Evolutionary conservation across 2,113 vertebrate species (phyloP).

Genomic region (Antidorcas marsupialis): DNA sequence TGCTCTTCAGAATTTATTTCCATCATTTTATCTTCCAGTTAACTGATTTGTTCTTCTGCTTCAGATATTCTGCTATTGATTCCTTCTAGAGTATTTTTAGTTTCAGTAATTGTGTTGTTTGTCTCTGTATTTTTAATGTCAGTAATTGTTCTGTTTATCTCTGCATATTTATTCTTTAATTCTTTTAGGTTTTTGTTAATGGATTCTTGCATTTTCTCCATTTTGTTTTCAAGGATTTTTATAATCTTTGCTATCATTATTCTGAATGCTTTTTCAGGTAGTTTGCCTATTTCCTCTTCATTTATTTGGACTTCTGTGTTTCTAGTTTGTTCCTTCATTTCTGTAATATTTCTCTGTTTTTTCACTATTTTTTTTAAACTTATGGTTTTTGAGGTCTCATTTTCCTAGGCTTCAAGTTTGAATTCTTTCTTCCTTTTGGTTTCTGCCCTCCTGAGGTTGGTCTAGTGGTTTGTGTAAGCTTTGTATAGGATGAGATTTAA

Average conservation of each 20-base stretch:
- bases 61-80: neutral
- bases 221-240: neutral
- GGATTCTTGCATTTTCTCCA: neutral
- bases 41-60: neutral
- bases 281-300: neutral
- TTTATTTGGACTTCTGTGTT: neutral
- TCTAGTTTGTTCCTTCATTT: neutral
- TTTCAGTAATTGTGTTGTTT: neutral
- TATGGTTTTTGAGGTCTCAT: neutral
- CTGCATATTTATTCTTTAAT: neutral
- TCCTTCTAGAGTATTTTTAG: neutral
- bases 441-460: neutral
- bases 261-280: neutral
- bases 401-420: neutral
- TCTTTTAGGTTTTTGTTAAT: neutral
- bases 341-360: neutral
- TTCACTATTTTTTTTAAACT: neutral
- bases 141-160: neutral
- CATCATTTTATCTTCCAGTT: neutral
- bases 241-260: neutral
- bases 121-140: neutral
- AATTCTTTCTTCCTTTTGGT: neutral
- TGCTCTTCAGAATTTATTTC: neutral
- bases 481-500: neutral
- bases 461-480: neutral